Evolutionary conservation across 2,113 vertebrate genomes (phyloP).

Genomic region (Ctenomys sociabilis): DNA sequence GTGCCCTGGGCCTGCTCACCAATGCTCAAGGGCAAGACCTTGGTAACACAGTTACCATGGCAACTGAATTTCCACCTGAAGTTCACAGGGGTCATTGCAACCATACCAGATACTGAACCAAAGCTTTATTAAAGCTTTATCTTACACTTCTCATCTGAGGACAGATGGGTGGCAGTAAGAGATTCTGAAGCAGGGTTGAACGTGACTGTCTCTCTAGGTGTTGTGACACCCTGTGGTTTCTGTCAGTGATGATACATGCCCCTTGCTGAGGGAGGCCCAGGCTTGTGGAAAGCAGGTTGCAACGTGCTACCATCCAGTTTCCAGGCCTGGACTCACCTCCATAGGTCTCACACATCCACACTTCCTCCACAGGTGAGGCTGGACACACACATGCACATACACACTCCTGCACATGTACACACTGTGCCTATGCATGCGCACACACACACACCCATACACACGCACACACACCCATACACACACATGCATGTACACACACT

Average conservation of each 20-base stretch:
- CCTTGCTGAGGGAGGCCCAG: rapidly evolving
- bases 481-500: rapidly evolving
- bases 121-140: not conserved
- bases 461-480: not conserved
- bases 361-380: not conserved
- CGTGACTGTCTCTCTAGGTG: rapidly evolving
- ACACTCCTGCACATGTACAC: not conserved
- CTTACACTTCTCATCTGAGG: not conserved
- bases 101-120: not conserved
- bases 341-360: not conserved
- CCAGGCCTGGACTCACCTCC: not conserved
- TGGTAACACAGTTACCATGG: not conserved
- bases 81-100: not conserved
- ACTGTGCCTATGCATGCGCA: not conserved
- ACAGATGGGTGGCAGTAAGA: rapidly evolving
- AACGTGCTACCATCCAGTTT: not conserved
- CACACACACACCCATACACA: not conserved
- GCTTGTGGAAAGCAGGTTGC: rapidly evolving
- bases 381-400: too few species aligned
- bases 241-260: not conserved
- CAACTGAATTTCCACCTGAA: not conserved
- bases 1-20: too few species aligned
- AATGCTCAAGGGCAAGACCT: not conserved
- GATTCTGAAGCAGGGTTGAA: rapidly evolving
- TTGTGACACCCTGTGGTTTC: not conserved